Percentiles rank a stretch among this genome's conserved stretches.
Conservation (phyloP, 2,888 invertebrate genomes). For the Drosophila imparisetae region DNA sequence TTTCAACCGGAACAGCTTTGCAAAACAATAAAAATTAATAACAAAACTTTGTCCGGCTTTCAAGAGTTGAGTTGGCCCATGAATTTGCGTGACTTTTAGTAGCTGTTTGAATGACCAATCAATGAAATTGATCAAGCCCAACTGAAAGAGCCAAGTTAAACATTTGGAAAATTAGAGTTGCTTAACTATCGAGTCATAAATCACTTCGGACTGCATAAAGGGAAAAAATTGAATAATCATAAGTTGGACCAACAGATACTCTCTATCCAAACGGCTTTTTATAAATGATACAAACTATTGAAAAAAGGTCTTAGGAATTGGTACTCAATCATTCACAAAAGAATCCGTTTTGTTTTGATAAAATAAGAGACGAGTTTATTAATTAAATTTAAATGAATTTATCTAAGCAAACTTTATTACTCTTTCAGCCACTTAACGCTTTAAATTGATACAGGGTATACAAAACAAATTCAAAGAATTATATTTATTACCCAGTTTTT, state of each 20-base stretch:
- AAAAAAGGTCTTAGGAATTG: background rate
- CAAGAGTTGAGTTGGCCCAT: background rate
- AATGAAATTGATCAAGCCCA: background rate
- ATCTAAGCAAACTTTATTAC: background rate
- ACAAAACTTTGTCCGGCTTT: conserved; percentile 42
- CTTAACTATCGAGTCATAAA: conserved; percentile 14
- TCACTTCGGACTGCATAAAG: conserved; percentile 13
- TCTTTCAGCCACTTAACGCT: background rate
- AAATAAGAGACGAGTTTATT: background rate
- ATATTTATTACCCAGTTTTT: conserved; percentile 28
- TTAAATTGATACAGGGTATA: background rate
- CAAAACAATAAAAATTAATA: conserved; percentile 63
- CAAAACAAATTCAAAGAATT: conserved; percentile 17
- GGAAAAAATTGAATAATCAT: background rate
- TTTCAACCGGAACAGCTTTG: conserved; percentile 2
- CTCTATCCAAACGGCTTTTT: background rate
- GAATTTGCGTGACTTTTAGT: conserved; percentile 5
- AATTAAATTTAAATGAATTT: background rate
- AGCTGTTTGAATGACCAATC: conserved; percentile 11
- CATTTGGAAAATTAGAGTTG: conserved; percentile 8
- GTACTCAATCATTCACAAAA: background rate
- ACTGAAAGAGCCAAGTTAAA: background rate
- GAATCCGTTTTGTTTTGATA: background rate
- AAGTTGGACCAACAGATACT: background rate
- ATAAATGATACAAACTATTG: background rate